Base-by-base conservation (phyloP, 2,888 invertebrate genomes). In the Linnaemya tessellans region DNA sequence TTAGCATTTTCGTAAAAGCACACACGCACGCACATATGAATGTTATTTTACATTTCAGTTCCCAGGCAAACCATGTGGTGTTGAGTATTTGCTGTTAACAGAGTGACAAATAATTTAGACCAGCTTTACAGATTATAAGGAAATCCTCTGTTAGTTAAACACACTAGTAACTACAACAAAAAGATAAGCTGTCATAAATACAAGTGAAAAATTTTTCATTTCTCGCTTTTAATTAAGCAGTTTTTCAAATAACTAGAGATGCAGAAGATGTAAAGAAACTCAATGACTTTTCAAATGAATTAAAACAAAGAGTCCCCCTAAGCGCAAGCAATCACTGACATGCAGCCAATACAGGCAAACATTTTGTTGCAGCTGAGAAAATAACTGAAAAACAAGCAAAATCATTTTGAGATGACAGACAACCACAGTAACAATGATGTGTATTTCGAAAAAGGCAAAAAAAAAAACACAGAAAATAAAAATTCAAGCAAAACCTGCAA, bases 401-500 rank as follows among this genome's bases (percentile, higher is more conserved):
- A 18, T 58, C 41, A 43, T 56, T 49, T 62, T 13, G 38, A 65
- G 25, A 74, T 22, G 58, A 68, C 74, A 68, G 58, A 68, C 74
- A 68, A 74, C 51, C 49, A 10, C 51, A 65, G 41, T 30, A 46
- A 79, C 41, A 79, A 30, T 25, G 62, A 20, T 11, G 70, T 9
- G 8, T 41, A 9, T 41, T 54, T 20, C 54, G 30, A 18, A 38
- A 49, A 38, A 20, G 22, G 2, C 13, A 1, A 22, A 41, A 49
- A 65, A 64, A 22, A 65, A 56, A 22, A 9, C 35, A 62, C 9
- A n/a, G 13, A 46, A 73, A 56, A 35, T 25, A 1, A 79, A 68
- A 68, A 43, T 51, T 18, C 56, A 64, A 41, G 60, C 35, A 68
- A 77, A 25, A 64, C 81, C 64, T 77, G 62, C 68, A 64, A 64